These are phyloP conservation scores for Scarus forsteni DNA, from an alignment of 2,797 vertebrate genomes.

Conservation along the genomic window DNA sequence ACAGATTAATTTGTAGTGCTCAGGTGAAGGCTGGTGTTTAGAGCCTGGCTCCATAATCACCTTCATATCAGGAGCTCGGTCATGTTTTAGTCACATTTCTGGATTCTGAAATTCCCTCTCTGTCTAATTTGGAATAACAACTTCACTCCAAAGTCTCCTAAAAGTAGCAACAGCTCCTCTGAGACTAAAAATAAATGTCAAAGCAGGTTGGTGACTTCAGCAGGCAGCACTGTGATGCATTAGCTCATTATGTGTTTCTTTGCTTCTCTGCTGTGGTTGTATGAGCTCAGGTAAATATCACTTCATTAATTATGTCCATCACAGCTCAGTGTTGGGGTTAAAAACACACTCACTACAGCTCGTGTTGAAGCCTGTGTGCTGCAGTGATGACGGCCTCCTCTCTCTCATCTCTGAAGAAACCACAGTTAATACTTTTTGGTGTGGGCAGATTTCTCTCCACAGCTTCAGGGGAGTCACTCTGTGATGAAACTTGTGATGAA, in stretches of 20 bases:
- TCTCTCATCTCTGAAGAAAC: not conserved
- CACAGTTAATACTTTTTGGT: not conserved
- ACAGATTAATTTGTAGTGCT: too few relatives aligned
- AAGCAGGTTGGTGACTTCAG: conserved; percentile 3
- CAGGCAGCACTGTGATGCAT: not conserved
- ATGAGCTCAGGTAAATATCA: not conserved
- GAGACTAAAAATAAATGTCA: conserved; percentile 1
- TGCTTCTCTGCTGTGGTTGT: conserved; percentile 1
- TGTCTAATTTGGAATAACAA: conserved; percentile 4
- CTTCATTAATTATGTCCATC: not conserved
- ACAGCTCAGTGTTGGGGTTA: too few relatives aligned
- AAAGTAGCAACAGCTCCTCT: not conserved
- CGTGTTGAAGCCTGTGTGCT: not conserved
- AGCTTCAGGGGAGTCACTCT: conserved; percentile 25
- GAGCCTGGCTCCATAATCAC: not conserved
- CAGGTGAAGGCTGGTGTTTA: too few relatives aligned
- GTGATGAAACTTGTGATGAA: conserved; percentile 52
- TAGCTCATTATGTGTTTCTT: not conserved
- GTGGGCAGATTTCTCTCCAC: conserved; percentile 15
- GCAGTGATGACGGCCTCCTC: not conserved
- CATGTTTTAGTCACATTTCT: not conserved
- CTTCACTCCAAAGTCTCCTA: not conserved
- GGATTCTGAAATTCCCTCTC: not conserved
- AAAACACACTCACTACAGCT: too few relatives aligned
- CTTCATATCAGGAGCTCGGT: not conserved